phyloP scores from a whole-genome alignment of 1,140 invertebrate species.

The Heliothis virescens region DNA sequence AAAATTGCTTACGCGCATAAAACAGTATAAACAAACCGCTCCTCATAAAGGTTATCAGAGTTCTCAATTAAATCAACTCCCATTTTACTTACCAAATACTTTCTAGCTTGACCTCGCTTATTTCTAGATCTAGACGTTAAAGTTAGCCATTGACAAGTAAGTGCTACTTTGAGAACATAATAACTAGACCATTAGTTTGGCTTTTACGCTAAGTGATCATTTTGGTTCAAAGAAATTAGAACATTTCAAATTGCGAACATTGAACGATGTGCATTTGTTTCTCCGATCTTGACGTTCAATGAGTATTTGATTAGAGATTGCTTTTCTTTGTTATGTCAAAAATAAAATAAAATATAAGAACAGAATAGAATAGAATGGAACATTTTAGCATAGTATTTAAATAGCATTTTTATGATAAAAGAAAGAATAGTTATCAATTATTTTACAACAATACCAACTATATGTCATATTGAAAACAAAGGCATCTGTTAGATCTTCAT shows the following conservation, averaged over 20 bases:
- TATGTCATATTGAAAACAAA: neutral
- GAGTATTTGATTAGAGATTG: too few relatives aligned
- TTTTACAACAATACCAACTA: neutral
- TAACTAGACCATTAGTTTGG: constrained; percentile 24
- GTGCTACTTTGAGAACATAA: constrained; percentile 32
- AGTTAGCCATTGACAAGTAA: constrained; percentile 26
- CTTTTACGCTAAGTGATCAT: constrained; percentile 8
- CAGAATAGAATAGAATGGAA: too few relatives aligned
- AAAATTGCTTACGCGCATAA: too few relatives aligned
- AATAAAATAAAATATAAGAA: too few relatives aligned
- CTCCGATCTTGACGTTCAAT: too few relatives aligned
- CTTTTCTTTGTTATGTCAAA: too few relatives aligned
- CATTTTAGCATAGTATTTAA: too few relatives aligned
- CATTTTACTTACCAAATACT: neutral
- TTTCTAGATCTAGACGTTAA: neutral
- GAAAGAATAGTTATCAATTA: too few relatives aligned
- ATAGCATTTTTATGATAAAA: too few relatives aligned
- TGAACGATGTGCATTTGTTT: neutral
- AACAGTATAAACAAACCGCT: too few relatives aligned
- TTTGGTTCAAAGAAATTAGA: neutral
- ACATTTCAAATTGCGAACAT: neutral
- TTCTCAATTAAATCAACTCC: neutral
- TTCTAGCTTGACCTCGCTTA: neutral
- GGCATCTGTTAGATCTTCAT: neutral
- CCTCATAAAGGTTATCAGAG: too few relatives aligned